These are phyloP conservation scores for Marmota monax DNA, from an alignment of 2,113 vertebrate species.

Conservation along the genomic window DNA sequence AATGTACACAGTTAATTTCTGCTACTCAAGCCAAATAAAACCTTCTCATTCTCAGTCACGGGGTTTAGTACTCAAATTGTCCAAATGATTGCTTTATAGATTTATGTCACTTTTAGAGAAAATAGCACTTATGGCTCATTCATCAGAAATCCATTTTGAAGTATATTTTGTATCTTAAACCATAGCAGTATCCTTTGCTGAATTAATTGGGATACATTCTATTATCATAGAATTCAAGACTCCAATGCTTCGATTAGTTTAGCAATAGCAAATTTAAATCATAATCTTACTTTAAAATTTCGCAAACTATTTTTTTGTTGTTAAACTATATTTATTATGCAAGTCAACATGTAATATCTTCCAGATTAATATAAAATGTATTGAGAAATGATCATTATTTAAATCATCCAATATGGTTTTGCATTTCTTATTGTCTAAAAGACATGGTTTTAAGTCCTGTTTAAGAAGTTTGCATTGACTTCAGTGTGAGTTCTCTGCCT, in stretches of 20 bases:
- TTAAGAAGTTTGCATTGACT: slow-evolving; percentile 53
- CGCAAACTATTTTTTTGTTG: slow-evolving; percentile 76
- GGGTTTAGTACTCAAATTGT: slow-evolving; percentile 58
- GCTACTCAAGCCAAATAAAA: slow-evolving; percentile 66
- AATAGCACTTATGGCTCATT: slow-evolving; percentile 66
- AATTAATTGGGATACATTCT: background rate
- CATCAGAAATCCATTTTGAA: slow-evolving; percentile 67
- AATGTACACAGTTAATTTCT: slow-evolving; percentile 40
- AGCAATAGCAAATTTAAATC: slow-evolving; percentile 69
- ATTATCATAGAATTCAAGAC: slow-evolving; percentile 36
- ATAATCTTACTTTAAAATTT: slow-evolving; percentile 82
- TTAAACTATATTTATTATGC: slow-evolving; percentile 57
- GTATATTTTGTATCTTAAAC: slow-evolving; percentile 47
- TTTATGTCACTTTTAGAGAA: slow-evolving; percentile 70
- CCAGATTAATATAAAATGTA: slow-evolving; percentile 60
- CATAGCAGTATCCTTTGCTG: background rate
- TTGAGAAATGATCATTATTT: slow-evolving; percentile 39
- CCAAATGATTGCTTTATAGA: slow-evolving; percentile 69
- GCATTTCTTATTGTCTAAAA: slow-evolving; percentile 27
- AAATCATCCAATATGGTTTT: slow-evolving; percentile 37
- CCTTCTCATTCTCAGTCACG: slow-evolving; percentile 44
- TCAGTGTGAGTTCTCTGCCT: slow-evolving; percentile 68
- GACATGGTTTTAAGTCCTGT: background rate
- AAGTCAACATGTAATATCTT: slow-evolving; percentile 56
- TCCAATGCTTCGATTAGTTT: slow-evolving; percentile 68